phyloP scores from a whole-genome alignment of 1,140 invertebrate genomes.

The Zaprionus davidi region DNA sequence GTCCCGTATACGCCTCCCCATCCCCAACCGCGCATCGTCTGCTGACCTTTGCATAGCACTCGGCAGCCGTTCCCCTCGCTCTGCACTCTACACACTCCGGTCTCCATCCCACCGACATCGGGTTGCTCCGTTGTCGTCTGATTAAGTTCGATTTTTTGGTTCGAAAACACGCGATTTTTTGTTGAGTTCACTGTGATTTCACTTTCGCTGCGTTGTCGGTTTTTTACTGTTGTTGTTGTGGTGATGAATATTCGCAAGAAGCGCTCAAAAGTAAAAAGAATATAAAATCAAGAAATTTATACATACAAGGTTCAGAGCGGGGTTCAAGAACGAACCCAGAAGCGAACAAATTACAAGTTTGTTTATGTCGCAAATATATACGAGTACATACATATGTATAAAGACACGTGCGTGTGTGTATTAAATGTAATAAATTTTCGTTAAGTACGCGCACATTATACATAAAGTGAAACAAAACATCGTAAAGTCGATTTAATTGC shows the following conservation, averaged over 20 bases:
- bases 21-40: constrained; percentile 17
- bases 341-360: constrained; percentile 28
- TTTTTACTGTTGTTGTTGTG: constrained; percentile 32
- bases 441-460: constrained; percentile 46
- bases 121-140: constrained; percentile 20
- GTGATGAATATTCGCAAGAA: constrained; percentile 27
- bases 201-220: constrained; percentile 64
- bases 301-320: constrained; percentile 67
- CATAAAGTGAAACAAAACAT: constrained; percentile 37
- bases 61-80: neutral
- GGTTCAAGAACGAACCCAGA: constrained; percentile 57
- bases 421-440: constrained; percentile 58
- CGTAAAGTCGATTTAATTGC: constrained; percentile 39
- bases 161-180: constrained; percentile 64
- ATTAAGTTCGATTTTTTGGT: constrained; percentile 72
- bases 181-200: constrained; percentile 47
- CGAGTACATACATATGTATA: constrained; percentile 17
- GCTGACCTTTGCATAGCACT: constrained; percentile 62
- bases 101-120: neutral
- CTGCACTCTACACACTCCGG: neutral
- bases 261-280: constrained; percentile 39
- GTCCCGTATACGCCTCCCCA: neutral
- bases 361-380: constrained; percentile 8
- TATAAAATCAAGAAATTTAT: constrained; percentile 29
- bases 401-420: constrained; percentile 15